A percentile compares a stretch with the other conserved stretches of the same genome.
Evolutionary conservation across 2,888 invertebrate genomes (phyloP).

Genomic region (Linhomoeus sp.): DNA sequence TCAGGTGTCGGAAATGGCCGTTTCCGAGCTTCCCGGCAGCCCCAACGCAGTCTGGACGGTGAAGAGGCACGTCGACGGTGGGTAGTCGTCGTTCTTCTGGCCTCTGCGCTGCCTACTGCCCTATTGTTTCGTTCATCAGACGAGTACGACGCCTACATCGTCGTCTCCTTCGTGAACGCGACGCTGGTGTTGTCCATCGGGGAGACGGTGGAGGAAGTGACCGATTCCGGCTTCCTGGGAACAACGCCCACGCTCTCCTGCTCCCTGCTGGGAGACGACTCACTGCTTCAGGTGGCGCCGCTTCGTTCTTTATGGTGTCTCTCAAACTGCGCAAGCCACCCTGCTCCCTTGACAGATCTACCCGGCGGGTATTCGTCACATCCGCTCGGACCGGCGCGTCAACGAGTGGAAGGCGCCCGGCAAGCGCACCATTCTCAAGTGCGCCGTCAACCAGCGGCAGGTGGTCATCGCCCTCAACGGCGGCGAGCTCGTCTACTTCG

Average conservation of each 20-base stretch:
- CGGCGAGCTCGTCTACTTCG: constrained; percentile 93
- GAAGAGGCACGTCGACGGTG: constrained; percentile 80
- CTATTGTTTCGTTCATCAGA: constrained; percentile 41
- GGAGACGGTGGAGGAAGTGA: constrained; percentile 99
- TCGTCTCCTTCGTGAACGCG: constrained; percentile 95
- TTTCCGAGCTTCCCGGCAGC: constrained; percentile 95
- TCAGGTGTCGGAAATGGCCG: constrained; percentile 91
- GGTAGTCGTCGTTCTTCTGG: neutral
- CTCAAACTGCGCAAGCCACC: no score
- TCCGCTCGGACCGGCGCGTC: constrained; percentile 86
- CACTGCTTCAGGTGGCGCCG: constrained; percentile 61
- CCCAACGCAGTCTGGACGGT: constrained; percentile 99
- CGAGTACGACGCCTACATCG: constrained; percentile 96
- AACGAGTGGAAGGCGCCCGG: constrained; percentile 99
- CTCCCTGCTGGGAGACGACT: constrained; percentile 88
- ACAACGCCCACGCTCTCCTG: constrained; percentile 97
- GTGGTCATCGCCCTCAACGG: constrained; percentile 93
- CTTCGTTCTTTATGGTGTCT: neutral
- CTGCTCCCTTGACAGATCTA: constrained; percentile 49
- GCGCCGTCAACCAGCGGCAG: constrained; percentile 89
- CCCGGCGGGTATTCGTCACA: constrained; percentile 94
- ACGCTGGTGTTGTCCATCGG: constrained; percentile 96
- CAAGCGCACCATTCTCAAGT: constrained; percentile 85
- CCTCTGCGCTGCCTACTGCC: no score
- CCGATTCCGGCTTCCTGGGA: constrained; percentile 94